phyloP scores from a whole-genome alignment of 2,888 invertebrate species.

The Endotricha flammealis region DNA sequence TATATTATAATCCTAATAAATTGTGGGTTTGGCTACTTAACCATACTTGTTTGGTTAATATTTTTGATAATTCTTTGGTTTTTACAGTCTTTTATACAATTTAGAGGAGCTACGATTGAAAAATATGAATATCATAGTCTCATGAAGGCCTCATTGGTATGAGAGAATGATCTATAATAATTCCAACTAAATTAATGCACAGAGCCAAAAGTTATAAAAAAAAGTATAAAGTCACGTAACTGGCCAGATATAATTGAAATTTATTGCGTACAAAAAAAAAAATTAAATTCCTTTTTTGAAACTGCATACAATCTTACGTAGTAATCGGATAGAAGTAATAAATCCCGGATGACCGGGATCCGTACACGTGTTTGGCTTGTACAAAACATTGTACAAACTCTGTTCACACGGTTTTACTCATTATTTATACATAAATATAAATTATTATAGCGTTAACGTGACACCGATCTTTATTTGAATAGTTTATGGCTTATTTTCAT shows the following conservation, averaged over 20 bases:
- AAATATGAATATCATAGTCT: no score
- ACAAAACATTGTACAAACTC: conserved; percentile 40
- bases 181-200: no score
- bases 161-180: no score
- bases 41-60: conserved; percentile 19
- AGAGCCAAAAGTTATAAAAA: no score
- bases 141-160: no score
- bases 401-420: conserved; percentile 52
- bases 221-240: no score
- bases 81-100: no score
- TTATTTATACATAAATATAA: conserved; percentile 41
- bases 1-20: conserved; percentile 21
- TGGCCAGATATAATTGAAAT: no score
- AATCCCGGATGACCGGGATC: conserved; percentile 28
- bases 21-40: conserved; percentile 26
- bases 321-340: conserved; percentile 49
- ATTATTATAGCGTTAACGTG: conserved; percentile 31
- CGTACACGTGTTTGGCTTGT: conserved; percentile 41
- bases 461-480: conserved; percentile 3
- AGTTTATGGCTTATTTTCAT: conserved; percentile 4
- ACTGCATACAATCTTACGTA: conserved; percentile 37
- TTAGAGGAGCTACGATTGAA: no score
- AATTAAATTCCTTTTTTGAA: conserved; percentile 22
- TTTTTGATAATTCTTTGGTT: no score
- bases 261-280: conserved; percentile 6